phyloP scores from a whole-genome alignment of 1,140 invertebrate species.

The Aphaenogaster ashmeadi region DNA sequence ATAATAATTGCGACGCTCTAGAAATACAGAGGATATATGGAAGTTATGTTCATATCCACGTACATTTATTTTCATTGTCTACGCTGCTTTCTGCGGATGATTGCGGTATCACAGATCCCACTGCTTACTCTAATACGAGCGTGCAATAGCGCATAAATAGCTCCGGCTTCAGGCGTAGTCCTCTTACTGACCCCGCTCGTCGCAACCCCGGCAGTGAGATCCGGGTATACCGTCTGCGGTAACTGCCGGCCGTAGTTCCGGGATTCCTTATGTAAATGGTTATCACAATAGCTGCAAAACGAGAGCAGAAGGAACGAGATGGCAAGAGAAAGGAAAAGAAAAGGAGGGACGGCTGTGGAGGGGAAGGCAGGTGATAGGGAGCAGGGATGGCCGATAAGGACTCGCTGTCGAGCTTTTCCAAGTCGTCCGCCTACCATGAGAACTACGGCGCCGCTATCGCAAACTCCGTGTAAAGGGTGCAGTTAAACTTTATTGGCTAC shows the following conservation, averaged over 20 bases:
- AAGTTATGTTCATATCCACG: background rate
- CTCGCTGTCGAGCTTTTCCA: constrained; percentile 72
- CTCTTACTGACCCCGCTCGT: constrained; percentile 52
- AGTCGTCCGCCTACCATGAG: constrained; percentile 70
- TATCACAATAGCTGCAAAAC: constrained; percentile 80
- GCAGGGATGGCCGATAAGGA: constrained; percentile 69
- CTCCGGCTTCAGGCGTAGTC: constrained; percentile 36
- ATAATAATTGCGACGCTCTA: background rate
- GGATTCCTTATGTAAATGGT: constrained; percentile 81
- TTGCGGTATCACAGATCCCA: constrained; percentile 53
- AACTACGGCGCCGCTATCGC: constrained; percentile 68
- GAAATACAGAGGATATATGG: background rate
- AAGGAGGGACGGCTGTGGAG: background rate
- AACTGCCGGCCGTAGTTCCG: constrained; percentile 75
- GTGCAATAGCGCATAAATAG: constrained; percentile 61
- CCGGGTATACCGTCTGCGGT: constrained; percentile 69
- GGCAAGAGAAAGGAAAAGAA: constrained; percentile 22
- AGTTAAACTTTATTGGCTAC: constrained; percentile 77
- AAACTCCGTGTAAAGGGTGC: constrained; percentile 71
- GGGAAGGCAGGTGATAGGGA: constrained; percentile 51
- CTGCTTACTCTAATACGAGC: constrained; percentile 53
- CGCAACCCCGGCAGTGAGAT: constrained; percentile 26
- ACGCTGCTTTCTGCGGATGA: constrained; percentile 28
- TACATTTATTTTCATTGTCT: constrained; percentile 43
- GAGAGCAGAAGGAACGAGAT: constrained; percentile 55